Percentiles rank a stretch among this genome's conserved stretches.
Evolutionary conservation across 2,888 invertebrate species (phyloP).

Genomic region (Tenthredo mesomela): DNA sequence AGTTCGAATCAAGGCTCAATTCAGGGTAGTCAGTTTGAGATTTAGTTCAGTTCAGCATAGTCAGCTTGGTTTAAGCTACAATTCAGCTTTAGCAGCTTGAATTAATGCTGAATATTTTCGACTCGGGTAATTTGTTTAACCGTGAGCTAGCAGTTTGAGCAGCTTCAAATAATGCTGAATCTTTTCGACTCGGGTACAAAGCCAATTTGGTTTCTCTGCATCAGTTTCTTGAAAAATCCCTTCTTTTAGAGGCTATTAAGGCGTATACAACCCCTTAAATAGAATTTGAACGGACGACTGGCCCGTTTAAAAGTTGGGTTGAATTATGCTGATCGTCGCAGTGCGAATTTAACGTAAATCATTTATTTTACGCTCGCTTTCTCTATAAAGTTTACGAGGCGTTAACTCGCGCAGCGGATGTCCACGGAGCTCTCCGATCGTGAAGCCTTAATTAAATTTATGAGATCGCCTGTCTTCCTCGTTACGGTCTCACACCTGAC

Average conservation of each 20-base stretch:
- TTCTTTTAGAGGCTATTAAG: slow-evolving; percentile 1
- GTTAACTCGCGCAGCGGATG: slow-evolving; percentile 45
- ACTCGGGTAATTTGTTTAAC: too few species aligned
- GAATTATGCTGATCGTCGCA: slow-evolving; percentile 33
- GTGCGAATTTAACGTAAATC: slow-evolving; percentile 32
- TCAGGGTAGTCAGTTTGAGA: too few species aligned
- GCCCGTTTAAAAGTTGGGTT: slow-evolving; percentile 25
- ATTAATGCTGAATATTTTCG: too few species aligned
- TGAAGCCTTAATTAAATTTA: slow-evolving; percentile 49
- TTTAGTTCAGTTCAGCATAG: too few species aligned
- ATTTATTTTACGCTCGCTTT: slow-evolving; percentile 41
- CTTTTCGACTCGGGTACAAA: too few species aligned
- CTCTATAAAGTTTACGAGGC: slow-evolving; percentile 47
- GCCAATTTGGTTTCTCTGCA: not conserved
- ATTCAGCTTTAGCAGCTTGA: too few species aligned
- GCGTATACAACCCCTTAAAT: slow-evolving; percentile 23
- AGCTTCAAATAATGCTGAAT: too few species aligned
- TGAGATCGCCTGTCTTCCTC: slow-evolving; percentile 44
- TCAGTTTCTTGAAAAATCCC: slow-evolving; percentile 7
- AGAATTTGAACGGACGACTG: slow-evolving; percentile 17
- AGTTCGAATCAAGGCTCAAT: too few species aligned
- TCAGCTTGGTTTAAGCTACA: too few species aligned
- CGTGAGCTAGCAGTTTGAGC: too few species aligned
- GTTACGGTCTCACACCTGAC: slow-evolving; percentile 41
- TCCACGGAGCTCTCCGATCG: slow-evolving; percentile 43